Evolutionary conservation across 2,888 invertebrate species (phyloP), one percentile per base, ranked within the genome.

Genomic region (Eulithis prunata): DNA sequence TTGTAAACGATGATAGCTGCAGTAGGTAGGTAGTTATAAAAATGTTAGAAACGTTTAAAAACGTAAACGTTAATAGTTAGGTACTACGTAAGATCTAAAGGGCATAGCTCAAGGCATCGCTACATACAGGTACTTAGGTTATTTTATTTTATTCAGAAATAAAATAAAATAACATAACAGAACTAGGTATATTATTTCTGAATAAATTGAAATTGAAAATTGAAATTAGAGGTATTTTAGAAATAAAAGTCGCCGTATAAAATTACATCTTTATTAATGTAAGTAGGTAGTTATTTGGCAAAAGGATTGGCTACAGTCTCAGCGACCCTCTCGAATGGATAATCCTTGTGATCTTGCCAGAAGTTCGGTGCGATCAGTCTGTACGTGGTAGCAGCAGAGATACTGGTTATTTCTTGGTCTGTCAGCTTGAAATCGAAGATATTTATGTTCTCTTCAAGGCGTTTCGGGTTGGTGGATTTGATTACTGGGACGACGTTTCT

Each of bases 281-380:
- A 7, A 38, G 38, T 8, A 53, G n/a, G 13, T 53, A 51, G n/a
- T 28, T 51, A 10, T 32, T 53, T 53, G 6, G 28, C 46, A 65
- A 90, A 91, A 0, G 90, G 89, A 70, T 88, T 75, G 0, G 73
- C 52, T 2, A 86, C 68, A 1, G 89, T 86, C 12, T 83, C 77
- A 0, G 79, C 81, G 0, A 88, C 61, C 63, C 87, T 86, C 32
- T 91, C 88, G 57, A 92, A 92, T 0, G 93, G 92, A 49, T 92
- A 93, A 71, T 88, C 74, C 2, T 79, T 83, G 38, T 91, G 90
- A 1, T 77, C 70, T 75, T 92, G 93, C 93, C 93, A 93, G 69
- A 92, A 93, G 0, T 91, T 86, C 0, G 93, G 92, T 0, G 79
- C 32, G 0, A 87, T 87, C 56, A 79, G 85, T 11, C 91, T 75